Evolutionary conservation across 2,888 invertebrate species (phyloP), one percentile per base, ranked within the genome.

Genomic region (Macroteleia sp.): DNA sequence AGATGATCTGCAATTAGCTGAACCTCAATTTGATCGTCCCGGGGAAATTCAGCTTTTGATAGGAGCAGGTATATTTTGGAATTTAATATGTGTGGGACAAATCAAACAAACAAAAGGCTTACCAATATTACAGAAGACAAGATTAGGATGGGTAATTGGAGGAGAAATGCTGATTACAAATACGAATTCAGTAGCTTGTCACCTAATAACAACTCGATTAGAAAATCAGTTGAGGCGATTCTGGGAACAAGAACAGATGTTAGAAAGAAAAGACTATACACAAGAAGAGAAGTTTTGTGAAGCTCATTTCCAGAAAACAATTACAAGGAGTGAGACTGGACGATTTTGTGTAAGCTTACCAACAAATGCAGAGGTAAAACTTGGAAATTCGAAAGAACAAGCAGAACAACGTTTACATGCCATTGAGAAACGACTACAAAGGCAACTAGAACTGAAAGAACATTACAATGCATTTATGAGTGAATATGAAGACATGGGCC

Each of bases 281-380:
- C 10, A 34, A 12, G 34, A 34, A 10, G 34, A 34, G 34, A 34
- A 34, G 14, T 34, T 34, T 6, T 34, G 10, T 34, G 34, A 34
- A 34, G 34, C 10, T 34, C 10, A 34, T 34, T 34, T 34, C 34
- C 34, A 34, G 34, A 34, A 34, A 34, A 34, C 34, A 12, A 34
- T 12, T 34, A 34, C 34, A 34, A 34, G 34, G 34, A 34, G 34
- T 34, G 34, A 34, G 34, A 34, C 34, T 34, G 34, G 34, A 34
- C 34, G 34, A 12, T 34, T 34, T 34, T 34, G 34, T 34, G 34
- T 34, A 12, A 34, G 34, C 3, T 12, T 34, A 34, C 34, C 34
- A 34, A 34, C 14, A 34, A 34, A 34, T 34, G 5, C 34, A 12
- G 34, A 34, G 4, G 34, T 34, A 34, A 34, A 12, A 12, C 5